phyloP scores from a whole-genome alignment of 2,797 vertebrate genomes.

The Carcharodon carcharias region DNA sequence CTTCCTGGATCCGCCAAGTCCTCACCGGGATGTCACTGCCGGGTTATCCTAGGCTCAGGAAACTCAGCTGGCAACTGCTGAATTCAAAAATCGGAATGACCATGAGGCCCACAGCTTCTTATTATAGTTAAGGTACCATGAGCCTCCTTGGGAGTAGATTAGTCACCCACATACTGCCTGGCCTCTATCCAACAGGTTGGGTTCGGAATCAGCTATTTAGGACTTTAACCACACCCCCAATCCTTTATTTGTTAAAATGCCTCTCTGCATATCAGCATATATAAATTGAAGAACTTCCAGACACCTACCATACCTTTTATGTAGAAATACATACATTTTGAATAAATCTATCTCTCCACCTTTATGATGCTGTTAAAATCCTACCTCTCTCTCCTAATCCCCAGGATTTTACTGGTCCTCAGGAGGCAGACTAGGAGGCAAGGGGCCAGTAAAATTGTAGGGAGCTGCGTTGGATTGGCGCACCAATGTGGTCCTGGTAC shows the following conservation, averaged over 20 bases:
- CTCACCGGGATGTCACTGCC: background rate
- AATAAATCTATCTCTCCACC: background rate
- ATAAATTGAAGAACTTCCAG: background rate
- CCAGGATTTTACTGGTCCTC: too few relatives aligned
- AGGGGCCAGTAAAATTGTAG: too few relatives aligned
- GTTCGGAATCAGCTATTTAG: background rate
- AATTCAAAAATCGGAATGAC: background rate
- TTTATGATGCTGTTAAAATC: background rate
- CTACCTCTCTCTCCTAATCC: background rate
- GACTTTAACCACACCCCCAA: background rate
- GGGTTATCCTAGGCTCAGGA: background rate
- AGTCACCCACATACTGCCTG: background rate
- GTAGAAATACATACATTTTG: background rate
- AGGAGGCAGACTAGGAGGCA: too few relatives aligned
- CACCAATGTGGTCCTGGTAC: too few relatives aligned
- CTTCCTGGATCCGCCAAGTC: background rate
- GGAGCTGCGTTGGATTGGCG: too few relatives aligned
- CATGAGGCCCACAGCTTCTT: too few relatives aligned
- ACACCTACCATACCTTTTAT: background rate
- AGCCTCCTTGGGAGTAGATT: background rate
- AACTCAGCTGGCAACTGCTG: background rate
- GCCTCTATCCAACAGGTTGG: too few relatives aligned
- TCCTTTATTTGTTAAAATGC: background rate
- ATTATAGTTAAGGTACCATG: background rate
- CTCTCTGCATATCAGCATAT: background rate